Evolutionary conservation across 2,113 vertebrate genomes (phyloP), one percentile per base, ranked within the genome.

Genomic region (Paramisgurnus dabryanus): DNA sequence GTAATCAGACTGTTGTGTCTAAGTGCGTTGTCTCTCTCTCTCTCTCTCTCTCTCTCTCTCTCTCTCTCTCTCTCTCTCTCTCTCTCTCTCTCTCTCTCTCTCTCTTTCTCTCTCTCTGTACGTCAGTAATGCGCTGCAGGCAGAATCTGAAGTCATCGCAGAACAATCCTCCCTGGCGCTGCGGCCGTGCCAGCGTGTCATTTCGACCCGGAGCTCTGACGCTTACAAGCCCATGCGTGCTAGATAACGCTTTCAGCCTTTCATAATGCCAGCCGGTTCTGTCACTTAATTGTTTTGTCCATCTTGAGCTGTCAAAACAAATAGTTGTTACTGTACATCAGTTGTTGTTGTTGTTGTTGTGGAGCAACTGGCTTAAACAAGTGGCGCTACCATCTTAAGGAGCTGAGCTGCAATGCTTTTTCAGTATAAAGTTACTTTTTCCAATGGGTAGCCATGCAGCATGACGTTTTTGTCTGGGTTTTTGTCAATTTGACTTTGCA

Each of bases 1-100:
- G 49, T 57, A 72, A 72, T 72, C 69, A 72, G 69, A 55, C 69
- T 72, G 69, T 72, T 72, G 17, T 72, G 69, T 72, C 69, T 72
- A 41, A 53, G 69, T 53, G 50, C 57, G 18, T 57, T 34, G 27
- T 34, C 15, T 71, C 49, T 47, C 65, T 67, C 9, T 22, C n/a
- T 53, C 4, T 53, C 13, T 34, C 69, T 71, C 27, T 34, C 15
- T 71, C 49, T 47, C 65, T 67, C 9, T 22, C n/a, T 53, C n/a
- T 53, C 13, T 34, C 69, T 71, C n/a, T 53, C 13, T 34, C 69
- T 71, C 27, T 34, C 15, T 71, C 49, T 47, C 65, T 67, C 9
- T 22, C n/a, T 34, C 15, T 71, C 49, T 47, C 65, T 67, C 9
- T 22, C n/a, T 53, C 4, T 53, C 13, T 34, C 69, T 71, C 27